phyloP scores from a whole-genome alignment of 2,797 vertebrate genomes.

The Chelon labrosus region DNA sequence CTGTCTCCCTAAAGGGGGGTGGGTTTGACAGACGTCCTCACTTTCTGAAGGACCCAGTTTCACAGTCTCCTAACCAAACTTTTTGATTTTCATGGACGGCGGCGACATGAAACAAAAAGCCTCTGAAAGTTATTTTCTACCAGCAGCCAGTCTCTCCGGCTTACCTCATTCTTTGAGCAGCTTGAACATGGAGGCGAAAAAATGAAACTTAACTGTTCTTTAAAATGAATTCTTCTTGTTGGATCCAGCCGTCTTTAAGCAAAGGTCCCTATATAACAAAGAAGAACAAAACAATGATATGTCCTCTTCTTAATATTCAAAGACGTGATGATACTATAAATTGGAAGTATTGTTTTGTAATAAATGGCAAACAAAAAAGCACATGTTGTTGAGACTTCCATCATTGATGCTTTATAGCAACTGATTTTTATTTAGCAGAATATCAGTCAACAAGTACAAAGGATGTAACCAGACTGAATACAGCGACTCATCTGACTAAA shows the following conservation, averaged over 20 bases:
- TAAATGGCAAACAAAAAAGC: no score
- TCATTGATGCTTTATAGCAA: no score
- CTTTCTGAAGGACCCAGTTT: slow-evolving; percentile 62
- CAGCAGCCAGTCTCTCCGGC: slow-evolving; percentile 2
- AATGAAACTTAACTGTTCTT: slow-evolving; percentile 18
- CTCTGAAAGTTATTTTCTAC: slow-evolving; percentile 36
- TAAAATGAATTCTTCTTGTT: not conserved
- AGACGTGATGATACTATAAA: no score
- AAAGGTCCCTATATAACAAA: not conserved
- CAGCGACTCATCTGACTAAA: no score
- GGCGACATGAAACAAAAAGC: slow-evolving; percentile 20
- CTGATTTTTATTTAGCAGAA: no score
- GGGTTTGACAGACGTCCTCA: slow-evolving; percentile 42
- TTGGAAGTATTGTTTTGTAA: no score
- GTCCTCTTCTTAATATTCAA: not conserved
- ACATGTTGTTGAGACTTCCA: no score
- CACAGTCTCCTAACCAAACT: slow-evolving; percentile 64
- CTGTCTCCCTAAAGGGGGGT: slow-evolving; percentile 64
- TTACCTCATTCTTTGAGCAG: slow-evolving; percentile 19
- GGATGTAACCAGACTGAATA: no score
- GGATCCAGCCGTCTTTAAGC: slow-evolving; percentile 15
- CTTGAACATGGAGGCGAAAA: slow-evolving; percentile 10
- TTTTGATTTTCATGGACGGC: slow-evolving; percentile 76
- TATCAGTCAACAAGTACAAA: no score
- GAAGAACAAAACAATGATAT: no score